Evolutionary conservation across 2,888 invertebrate genomes (phyloP).

Genomic region (Aleiodes alternator): DNA sequence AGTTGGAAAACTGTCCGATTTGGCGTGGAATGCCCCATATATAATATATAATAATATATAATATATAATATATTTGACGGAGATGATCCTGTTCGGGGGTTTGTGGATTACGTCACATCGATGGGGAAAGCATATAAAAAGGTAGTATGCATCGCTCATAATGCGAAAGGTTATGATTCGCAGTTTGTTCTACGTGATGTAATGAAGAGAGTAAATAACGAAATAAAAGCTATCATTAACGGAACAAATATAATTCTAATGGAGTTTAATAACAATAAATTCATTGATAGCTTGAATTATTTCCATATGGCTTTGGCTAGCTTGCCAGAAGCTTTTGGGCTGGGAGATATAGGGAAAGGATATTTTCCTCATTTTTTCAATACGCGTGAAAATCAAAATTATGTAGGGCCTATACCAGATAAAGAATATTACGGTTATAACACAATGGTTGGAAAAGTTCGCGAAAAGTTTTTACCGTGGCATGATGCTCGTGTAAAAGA

Average conservation of each 20-base stretch:
- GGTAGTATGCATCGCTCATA: not conserved
- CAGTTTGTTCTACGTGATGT: not conserved
- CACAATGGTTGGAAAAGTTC: not conserved
- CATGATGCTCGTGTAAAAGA: not conserved
- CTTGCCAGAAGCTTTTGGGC: not conserved
- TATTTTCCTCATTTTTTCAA: constrained; percentile 19
- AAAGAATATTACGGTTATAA: not conserved
- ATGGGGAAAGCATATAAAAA: not conserved
- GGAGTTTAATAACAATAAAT: no score
- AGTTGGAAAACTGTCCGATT: no score
- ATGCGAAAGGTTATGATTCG: not conserved
- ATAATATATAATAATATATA: no score
- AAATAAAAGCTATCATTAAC: no score
- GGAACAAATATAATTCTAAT: no score
- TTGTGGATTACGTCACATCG: no score
- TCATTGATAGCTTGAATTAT: constrained; percentile 5
- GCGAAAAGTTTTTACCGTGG: not conserved
- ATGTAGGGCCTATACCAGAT: not conserved
- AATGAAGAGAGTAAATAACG: no score
- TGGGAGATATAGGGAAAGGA: not conserved
- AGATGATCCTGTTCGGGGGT: no score
- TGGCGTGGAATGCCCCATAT: no score
- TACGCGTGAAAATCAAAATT: not conserved
- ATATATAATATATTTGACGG: not conserved
- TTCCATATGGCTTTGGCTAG: not conserved